Evolutionary conservation across 2,797 vertebrate genomes (phyloP).

Genomic region (Molossus alvarezi): DNA sequence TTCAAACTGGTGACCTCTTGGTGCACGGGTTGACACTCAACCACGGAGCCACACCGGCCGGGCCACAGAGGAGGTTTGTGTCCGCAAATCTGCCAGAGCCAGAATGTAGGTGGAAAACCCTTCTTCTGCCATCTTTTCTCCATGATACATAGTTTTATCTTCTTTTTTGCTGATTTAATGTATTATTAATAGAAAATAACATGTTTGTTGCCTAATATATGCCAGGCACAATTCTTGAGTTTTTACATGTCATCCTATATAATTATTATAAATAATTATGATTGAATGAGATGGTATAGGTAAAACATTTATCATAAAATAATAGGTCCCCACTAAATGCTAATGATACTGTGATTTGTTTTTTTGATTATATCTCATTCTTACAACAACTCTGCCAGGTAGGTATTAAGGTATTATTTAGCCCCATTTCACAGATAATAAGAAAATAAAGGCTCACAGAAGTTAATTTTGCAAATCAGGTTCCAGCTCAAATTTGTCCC

Average conservation of each 20-base stretch:
- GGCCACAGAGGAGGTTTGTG: background rate
- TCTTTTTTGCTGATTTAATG: background rate
- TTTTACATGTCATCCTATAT: background rate
- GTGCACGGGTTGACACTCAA: too few relatives aligned
- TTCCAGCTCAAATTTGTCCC: conserved; percentile 9
- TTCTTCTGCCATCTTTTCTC: background rate
- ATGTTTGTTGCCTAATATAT: background rate
- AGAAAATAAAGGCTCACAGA: conserved; percentile 25
- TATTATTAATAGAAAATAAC: background rate
- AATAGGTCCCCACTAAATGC: conserved; percentile 26
- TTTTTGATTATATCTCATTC: background rate
- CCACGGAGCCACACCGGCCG: too few relatives aligned
- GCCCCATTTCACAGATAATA: conserved; percentile 21
- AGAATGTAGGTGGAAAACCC: background rate
- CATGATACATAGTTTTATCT: background rate
- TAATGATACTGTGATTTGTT: background rate
- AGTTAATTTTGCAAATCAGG: conserved; percentile 27
- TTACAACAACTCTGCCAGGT: background rate
- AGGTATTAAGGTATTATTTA: background rate
- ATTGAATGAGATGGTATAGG: background rate
- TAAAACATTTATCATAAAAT: conserved; percentile 20
- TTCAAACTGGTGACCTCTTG: too few relatives aligned
- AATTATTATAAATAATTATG: conserved; percentile 67
- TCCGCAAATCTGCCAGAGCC: background rate
- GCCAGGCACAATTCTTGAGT: background rate